These are phyloP conservation scores for Heliconius hortense DNA, from an alignment of 2,888 invertebrate genomes.

Conservation along the genomic window DNA sequence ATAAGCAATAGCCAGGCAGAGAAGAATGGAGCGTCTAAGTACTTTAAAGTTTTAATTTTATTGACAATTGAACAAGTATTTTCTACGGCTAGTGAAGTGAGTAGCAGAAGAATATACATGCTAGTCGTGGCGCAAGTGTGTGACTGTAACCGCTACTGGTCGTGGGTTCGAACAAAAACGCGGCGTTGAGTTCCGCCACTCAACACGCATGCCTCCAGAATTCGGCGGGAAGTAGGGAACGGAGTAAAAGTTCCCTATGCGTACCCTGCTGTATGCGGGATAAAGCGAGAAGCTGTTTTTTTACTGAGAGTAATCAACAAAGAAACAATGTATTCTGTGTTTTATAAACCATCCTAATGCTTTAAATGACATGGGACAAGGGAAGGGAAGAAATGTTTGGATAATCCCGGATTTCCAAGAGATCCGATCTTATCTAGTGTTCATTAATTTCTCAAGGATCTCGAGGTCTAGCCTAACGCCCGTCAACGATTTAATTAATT, in stretches of 20 bases:
- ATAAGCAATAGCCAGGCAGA: neutral
- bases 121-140: too few species aligned
- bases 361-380: conserved; percentile 2
- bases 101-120: too few species aligned
- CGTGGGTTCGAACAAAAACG: too few species aligned
- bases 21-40: neutral
- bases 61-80: neutral
- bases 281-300: too few species aligned
- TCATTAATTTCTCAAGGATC: conserved; percentile 35
- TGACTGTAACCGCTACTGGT: too few species aligned
- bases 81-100: neutral
- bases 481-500: conserved; percentile 40
- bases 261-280: too few species aligned
- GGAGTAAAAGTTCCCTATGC: too few species aligned
- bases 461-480: conserved; percentile 24
- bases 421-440: conserved; percentile 18
- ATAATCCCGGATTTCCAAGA: neutral
- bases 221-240: too few species aligned
- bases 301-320: neutral
- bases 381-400: neutral
- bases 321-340: neutral
- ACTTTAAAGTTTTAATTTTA: neutral
- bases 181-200: too few species aligned
- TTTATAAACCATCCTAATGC: neutral
- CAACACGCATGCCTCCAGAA: too few species aligned